phyloP scores from a whole-genome alignment of 1,140 invertebrate genomes.

The Pseudachorutes palmiensis region DNA sequence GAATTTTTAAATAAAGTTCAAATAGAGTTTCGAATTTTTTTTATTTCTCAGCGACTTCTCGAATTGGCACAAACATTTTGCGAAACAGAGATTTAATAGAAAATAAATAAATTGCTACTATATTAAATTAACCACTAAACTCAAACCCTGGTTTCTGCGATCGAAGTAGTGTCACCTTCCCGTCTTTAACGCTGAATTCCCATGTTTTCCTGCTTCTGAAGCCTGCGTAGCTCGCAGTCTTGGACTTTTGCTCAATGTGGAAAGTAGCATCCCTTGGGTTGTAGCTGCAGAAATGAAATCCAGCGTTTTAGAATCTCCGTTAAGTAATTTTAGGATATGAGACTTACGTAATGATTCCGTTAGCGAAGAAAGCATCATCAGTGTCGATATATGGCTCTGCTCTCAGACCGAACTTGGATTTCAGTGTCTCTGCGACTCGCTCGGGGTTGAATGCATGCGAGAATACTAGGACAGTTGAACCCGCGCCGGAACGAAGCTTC shows the following conservation, averaged over 20 bases:
- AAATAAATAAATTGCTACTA: not conserved
- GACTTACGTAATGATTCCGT: not conserved
- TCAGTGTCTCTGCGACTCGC: not conserved
- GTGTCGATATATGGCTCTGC: conserved; percentile 7
- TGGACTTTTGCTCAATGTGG: not conserved
- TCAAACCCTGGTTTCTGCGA: conserved; percentile 2
- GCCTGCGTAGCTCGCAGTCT: not conserved
- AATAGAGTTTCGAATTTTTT: too few relatives aligned
- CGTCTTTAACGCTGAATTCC: not conserved
- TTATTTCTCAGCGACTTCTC: too few relatives aligned
- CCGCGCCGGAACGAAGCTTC: not conserved
- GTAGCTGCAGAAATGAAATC: not conserved
- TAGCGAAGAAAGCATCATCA: not conserved
- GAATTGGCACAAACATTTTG: too few relatives aligned
- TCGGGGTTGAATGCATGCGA: conserved; percentile 3
- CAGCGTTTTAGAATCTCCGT: not conserved
- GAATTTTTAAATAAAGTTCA: too few relatives aligned
- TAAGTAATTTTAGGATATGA: not conserved
- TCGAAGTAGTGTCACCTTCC: not conserved
- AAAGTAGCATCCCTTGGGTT: not conserved
- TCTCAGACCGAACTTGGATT: not conserved
- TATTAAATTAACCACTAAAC: not conserved
- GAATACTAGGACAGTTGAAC: conserved; percentile 9
- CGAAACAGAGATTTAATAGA: too few relatives aligned
- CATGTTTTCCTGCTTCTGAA: not conserved